Base-by-base conservation (phyloP, 2,113 vertebrate genomes). In the Ascaphus truei region DNA sequence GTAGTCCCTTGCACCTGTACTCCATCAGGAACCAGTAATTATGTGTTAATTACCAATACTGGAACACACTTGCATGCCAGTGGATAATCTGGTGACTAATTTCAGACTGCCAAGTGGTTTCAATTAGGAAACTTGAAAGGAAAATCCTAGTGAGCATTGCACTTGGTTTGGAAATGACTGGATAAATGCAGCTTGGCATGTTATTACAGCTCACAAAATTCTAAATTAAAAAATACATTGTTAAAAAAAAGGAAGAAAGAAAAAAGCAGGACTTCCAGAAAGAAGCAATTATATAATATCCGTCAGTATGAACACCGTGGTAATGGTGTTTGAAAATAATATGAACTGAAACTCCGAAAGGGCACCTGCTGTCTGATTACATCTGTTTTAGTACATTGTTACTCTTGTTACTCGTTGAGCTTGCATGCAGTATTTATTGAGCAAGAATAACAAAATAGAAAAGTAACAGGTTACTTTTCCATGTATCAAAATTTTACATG, bases 41-140 rank as follows among this genome's bases (percentile, higher is more conserved):
- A 81, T 58, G 55, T 80, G 74, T 82, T 86, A 83, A 85, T 85
- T 85, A 86, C 83, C 75, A 79, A 76, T 71, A 77, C 78, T 79
- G 76, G 74, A 83, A 77, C 81, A 75, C 75, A 80, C 81, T 83
- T 79, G 74, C 77, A 77, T 77, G 79, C 80, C 79, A 79, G 74
- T 79, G 78, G 76, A 81, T 82, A 83, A 83, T 82, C 77, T 81
- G 74, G 79, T 80, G 77, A 81, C 75, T 83, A 83, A 85, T 85
- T 61, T 61, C 13, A 81, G 67, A 62, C 73, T 80, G 76, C 78
- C 81, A 75, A 82, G 77, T 83, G 79, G 79, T 86, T 81, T 81
- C 79, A 86, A 86, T 86, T 86, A 84, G 73, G 65, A 65, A 68
- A 55, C 76, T 82, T 81, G 73, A 83, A 83, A 81, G 77, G 69